Conservation (phyloP, 2,113 vertebrate genomes). For the Osmerus eperlanus region DNA sequence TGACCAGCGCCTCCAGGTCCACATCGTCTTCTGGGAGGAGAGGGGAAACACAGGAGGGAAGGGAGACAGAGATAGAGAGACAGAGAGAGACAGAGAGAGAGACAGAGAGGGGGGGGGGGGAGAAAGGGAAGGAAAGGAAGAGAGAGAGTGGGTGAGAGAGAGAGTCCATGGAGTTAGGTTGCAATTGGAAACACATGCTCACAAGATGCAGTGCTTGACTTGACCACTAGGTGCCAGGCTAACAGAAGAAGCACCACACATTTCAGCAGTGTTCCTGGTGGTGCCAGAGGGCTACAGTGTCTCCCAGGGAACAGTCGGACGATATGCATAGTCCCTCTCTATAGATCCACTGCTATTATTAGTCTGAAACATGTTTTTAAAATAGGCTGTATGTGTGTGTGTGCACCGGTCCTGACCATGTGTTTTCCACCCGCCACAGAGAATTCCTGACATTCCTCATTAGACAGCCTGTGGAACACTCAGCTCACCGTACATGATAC, state of each 20-base stretch:
- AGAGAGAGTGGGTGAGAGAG: too few relatives aligned
- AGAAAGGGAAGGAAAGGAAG: background rate
- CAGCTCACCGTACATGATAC: conserved; percentile 47
- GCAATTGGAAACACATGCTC: background rate
- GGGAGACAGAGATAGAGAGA: background rate
- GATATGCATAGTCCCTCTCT: too few relatives aligned
- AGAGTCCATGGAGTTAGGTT: background rate
- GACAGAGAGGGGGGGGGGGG: too few relatives aligned
- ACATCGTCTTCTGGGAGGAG: conserved; percentile 82
- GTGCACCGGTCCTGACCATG: conserved; percentile 35
- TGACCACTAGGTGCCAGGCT: conserved; percentile 20
- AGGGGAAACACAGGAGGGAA: background rate
- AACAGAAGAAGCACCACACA: background rate
- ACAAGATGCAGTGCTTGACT: background rate
- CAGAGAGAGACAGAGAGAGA: too few relatives aligned
- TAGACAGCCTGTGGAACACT: conserved; percentile 49
- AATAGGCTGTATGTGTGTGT: conserved; percentile 10
- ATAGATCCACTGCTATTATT: too few relatives aligned
- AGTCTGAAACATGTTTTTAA: too few relatives aligned
- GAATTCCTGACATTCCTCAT: conserved; percentile 65
- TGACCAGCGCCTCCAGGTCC: conserved; percentile 90
- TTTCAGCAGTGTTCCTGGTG: background rate
- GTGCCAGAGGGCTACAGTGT: background rate
- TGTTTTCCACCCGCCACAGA: conserved; percentile 49
- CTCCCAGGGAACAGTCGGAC: background rate